Evolutionary conservation across 2,888 invertebrate species (phyloP).

Genomic region (Muscina levida): DNA sequence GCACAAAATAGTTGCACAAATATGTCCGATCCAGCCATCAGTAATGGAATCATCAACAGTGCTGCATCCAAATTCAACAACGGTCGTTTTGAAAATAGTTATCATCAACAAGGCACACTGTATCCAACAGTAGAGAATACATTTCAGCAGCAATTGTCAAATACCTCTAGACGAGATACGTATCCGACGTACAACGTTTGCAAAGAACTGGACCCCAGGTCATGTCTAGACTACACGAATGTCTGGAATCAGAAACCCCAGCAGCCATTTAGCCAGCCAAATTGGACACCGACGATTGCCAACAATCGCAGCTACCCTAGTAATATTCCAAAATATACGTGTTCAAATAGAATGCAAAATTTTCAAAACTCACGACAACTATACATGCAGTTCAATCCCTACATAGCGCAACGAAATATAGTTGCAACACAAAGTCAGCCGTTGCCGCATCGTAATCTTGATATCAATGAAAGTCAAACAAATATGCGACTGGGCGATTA

Average conservation of each 20-base stretch:
- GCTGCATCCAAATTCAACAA: constrained; percentile 53
- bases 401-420: constrained; percentile 69
- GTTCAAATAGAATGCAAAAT: constrained; percentile 71
- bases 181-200: constrained; percentile 59
- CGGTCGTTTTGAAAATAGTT: constrained; percentile 38
- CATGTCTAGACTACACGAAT: constrained; percentile 70
- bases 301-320: constrained; percentile 59
- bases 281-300: constrained; percentile 48
- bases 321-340: constrained; percentile 61
- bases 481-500: constrained; percentile 66
- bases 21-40: too few relatives aligned
- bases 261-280: constrained; percentile 58
- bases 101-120: constrained; percentile 13
- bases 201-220: constrained; percentile 61
- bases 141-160: constrained; percentile 38
- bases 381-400: constrained; percentile 67
- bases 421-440: constrained; percentile 70
- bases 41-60: constrained; percentile 47
- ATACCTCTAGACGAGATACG: constrained; percentile 65
- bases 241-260: constrained; percentile 70
- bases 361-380: constrained; percentile 68
- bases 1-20: constrained; percentile 50
- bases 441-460: constrained; percentile 47
- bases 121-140: constrained; percentile 26
- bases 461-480: constrained; percentile 61